Base-by-base conservation (phyloP, 2,797 vertebrate species). In the Chelidonichthys spinosus region DNA sequence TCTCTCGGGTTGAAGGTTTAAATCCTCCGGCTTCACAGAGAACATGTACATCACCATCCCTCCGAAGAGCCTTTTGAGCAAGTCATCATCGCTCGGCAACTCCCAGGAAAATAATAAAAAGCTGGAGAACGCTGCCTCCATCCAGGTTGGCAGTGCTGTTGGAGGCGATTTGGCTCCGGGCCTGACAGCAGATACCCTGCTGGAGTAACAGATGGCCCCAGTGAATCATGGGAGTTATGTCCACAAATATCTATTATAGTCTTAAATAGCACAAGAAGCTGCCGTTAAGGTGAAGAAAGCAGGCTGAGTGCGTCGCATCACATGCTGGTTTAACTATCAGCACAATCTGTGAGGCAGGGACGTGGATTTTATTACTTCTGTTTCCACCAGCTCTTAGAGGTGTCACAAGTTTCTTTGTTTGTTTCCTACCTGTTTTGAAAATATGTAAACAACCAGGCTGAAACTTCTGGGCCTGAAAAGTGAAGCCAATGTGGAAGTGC, bases 121-220 rank as follows among this genome's bases (percentile, higher is more conserved):
- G 43, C 46, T 53, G 14, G 17, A 15, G 43, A 67, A 40, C 0
- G 39, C 63, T 25, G 74, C 77, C 69, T 50, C 35, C n/a, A 2
- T 32, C 68, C 66, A 63, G 72, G 63, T 66, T 69, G 69, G 70
- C n/a, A 44, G 35, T 2, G 62, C 46, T 62, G 83, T 25, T 55
- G 74, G 84, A 76, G 50, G 63, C 42, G 11, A n/a, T 36, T 73
- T 88, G 83, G 83, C 83, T 55, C 40, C 0, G 35, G 55, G 82
- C 82, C 86, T 39, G 56, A 9, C 69, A 40, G 79, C 74, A 81
- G 76, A 66, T n/a, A 73, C 73, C 81, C 81, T 84, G 82, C 85
- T 86, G 82, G 50, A 76, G 64, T 39, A 85, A 53, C 89, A 90
- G 89, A 90, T 89, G 89, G 89, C 72, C 67, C 25, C 55, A 7